Base-by-base conservation (phyloP, 2,113 vertebrate genomes). In the Eudyptes chrysolophus region DNA sequence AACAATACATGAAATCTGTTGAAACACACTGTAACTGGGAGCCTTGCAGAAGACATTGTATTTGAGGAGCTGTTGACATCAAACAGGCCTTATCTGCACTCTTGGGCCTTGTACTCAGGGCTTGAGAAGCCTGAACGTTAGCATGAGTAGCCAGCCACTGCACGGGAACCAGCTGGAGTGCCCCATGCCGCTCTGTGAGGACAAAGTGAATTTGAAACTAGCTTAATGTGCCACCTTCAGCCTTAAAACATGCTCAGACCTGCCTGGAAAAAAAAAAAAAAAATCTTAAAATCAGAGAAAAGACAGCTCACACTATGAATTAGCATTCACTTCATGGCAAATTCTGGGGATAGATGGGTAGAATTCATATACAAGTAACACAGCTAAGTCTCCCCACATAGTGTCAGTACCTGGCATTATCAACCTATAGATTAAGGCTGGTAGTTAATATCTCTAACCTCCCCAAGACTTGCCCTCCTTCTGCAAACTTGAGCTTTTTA, bases 141-240 rank as follows among this genome's bases (percentile, higher is more conserved):
- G 32, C 42, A 57, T n/a, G 24, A 64, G 42, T 2, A 49, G 30
- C 32, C 42, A 92, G 13, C 3, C 48, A 12, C 9, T 25, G 8
- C 26, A 13, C 7, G 3, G 18, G 48, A 74, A 69, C 9, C 18
- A 2, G 34, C 10, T 36, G 13, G 10, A 51, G 17, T 36, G 13
- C 14, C 30, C 46, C 4, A 2, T 14, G 27, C 15, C 1, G 1
- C 10, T 30, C 21, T 3, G 3, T 15, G 16, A 81, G 17, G 64
- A 81, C 34, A 84, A 90, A 74, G 9, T 4, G 4, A 75, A 49
- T 21, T 77, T 46, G 42, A 34, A 44, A 46, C 4, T 14, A 29
- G 26, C 1, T 87, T 32, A 42, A 42, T 13, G 5, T 21, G 25
- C 7, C 21, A 71, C 34, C 20, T n/a, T 87, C 64, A 81, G 22